Percentiles rank a stretch among this genome's conserved stretches.
phyloP scores from a whole-genome alignment of 2,888 invertebrate genomes.

The Spilarctia lutea region DNA sequence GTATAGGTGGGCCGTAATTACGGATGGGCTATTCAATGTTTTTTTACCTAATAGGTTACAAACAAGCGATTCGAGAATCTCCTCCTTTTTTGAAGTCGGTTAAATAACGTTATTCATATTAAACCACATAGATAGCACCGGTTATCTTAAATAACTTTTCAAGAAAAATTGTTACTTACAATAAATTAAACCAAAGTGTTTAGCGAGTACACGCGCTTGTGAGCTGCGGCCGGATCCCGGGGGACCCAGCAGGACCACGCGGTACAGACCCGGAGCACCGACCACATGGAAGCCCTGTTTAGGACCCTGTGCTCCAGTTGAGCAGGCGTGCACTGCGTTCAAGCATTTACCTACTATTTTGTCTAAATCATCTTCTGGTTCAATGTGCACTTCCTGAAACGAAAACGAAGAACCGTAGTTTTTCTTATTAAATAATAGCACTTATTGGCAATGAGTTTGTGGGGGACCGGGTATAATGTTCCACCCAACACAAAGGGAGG shows the following conservation, averaged over 20 bases:
- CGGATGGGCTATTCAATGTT: not conserved
- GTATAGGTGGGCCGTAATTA: not conserved
- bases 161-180: slow-evolving; percentile 57
- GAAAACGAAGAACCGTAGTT: not conserved
- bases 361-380: slow-evolving; percentile 58
- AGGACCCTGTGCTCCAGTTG: slow-evolving; percentile 69
- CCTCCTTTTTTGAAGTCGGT: no score
- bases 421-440: not conserved
- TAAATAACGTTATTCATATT: not conserved
- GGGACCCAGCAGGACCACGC: slow-evolving; percentile 87
- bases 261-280: slow-evolving; percentile 84
- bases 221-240: slow-evolving; percentile 86
- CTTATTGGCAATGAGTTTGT: not conserved
- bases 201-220: slow-evolving; percentile 82
- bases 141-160: not conserved
- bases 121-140: not conserved
- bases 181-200: slow-evolving; percentile 84
- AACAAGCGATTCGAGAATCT: no score
- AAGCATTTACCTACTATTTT: slow-evolving; percentile 67
- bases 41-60: no score
- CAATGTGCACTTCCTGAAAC: slow-evolving; percentile 69
- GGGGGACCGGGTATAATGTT: no score
- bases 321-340: slow-evolving; percentile 70
- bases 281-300: slow-evolving; percentile 66
- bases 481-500: no score